Conservation (phyloP, 1,140 invertebrate species). For the Conus betulinus region DNA sequence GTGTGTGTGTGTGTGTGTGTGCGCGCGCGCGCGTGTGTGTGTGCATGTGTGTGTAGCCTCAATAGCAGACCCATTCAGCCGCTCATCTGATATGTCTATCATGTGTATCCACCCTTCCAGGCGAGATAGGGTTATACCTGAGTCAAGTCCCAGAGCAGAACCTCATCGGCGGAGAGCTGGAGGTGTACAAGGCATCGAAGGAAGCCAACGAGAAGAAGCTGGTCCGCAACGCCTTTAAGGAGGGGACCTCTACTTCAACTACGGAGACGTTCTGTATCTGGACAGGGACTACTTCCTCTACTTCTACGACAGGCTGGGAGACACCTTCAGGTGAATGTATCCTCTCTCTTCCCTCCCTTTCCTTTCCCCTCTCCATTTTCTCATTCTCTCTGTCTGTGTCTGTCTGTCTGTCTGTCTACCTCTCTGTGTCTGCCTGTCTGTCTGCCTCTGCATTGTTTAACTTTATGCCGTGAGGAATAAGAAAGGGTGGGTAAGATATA, state of each 20-base stretch:
- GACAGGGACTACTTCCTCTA: constrained; percentile 73
- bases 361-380: neutral
- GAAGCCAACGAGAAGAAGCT: constrained; percentile 66
- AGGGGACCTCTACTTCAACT: constrained; percentile 69
- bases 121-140: constrained; percentile 61
- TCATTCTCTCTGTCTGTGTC: neutral
- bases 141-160: constrained; percentile 36
- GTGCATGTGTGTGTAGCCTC: no score
- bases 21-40: no score
- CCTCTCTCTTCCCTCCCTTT: neutral
- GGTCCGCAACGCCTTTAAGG: constrained; percentile 56
- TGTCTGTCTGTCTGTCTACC: neutral
- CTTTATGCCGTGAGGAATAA: neutral
- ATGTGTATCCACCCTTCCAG: constrained; percentile 37
- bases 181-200: constrained; percentile 60
- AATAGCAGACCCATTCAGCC: no score
- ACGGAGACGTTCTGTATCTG: constrained; percentile 68
- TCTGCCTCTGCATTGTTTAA: no score
- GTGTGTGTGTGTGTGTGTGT: no score
- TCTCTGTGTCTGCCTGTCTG: no score
- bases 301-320: constrained; percentile 73
- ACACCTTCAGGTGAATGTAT: constrained; percentile 69
- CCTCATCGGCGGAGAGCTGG: constrained; percentile 18
- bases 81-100: neutral
- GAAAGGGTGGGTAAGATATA: neutral